phyloP scores from a whole-genome alignment of 2,888 invertebrate genomes.

The Ochropleura plecta region DNA sequence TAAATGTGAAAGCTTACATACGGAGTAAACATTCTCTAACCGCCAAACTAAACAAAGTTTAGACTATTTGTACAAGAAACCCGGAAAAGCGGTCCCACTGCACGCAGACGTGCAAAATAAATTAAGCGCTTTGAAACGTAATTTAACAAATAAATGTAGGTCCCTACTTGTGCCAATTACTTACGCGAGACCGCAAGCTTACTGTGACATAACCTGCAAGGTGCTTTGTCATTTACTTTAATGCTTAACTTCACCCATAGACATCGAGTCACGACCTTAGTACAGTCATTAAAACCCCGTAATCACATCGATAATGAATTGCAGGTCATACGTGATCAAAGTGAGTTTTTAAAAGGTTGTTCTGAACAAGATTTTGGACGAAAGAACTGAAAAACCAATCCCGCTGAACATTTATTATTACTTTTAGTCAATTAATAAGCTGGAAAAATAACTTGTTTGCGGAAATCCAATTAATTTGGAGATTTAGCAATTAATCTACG shows the following conservation, averaged over 20 bases:
- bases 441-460: neutral
- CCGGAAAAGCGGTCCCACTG: conserved; percentile 16
- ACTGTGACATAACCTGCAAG: conserved; percentile 37
- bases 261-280: conserved; percentile 44
- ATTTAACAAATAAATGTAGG: conserved; percentile 21
- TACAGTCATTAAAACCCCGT: conserved; percentile 58
- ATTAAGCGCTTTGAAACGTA: conserved; percentile 37
- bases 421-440: too few species aligned
- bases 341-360: neutral
- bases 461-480: conserved; percentile 5
- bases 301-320: conserved; percentile 47
- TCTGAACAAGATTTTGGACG: neutral
- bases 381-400: neutral
- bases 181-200: conserved; percentile 22
- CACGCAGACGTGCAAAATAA: conserved; percentile 33
- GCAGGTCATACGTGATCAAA: conserved; percentile 15
- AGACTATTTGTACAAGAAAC: conserved; percentile 21
- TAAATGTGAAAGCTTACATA: conserved; percentile 16
- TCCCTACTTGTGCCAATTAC: conserved; percentile 14
- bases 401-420: neutral
- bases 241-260: conserved; percentile 40
- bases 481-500: conserved; percentile 3
- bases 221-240: conserved; percentile 45
- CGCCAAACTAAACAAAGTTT: conserved; percentile 31
- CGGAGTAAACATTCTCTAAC: conserved; percentile 10